Evolutionary conservation across 2,888 invertebrate species (phyloP), one percentile per base, ranked within the genome.

Genomic region (Atethmia centrago): DNA sequence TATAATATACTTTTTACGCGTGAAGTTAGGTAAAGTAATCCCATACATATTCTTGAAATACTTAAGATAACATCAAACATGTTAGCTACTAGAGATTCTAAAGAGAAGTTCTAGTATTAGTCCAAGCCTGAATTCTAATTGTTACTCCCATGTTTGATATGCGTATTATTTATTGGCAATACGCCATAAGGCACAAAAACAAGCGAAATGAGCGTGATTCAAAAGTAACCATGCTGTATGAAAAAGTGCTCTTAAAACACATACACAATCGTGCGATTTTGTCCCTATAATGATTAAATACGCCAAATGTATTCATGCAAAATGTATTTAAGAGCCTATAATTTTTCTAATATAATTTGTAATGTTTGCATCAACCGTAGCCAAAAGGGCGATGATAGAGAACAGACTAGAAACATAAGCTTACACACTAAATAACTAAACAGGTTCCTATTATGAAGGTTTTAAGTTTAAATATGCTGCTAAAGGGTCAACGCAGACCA

Each of bases 401-500:
- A 85, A 90, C 84, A 92, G 92, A 93, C 93, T 93, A 93, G 93
- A 93, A 87, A 91, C 86, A 88, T 84, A 86, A 89, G 84, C 90
- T 91, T 91, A 93, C 79, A 86, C 16, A 92, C 91, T 91, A 92
- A 90, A 90, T 91, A 92, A 91, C 89, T 88, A 77, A 77, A 83
- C 71, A 80, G 72, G 67, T 66, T 61, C 28, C 25, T 68, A 65
- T 16, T 16, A 59, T 19, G 40, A 73, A 68, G 42, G 51, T 66
- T 56, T 51, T 40, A 49, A 67, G 51, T 28, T 71, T 14, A 14
- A 51, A 28, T 56, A 28, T 49, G 19, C 49, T 45, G 36, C 40
- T 45, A 53, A 56, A 49, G 7, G 25, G 8, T n/a, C 31, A 53
- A 40, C 28, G 28, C 59, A n/a, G 53, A 71, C 58, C 14, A 40